Evolutionary conservation across 2,797 vertebrate genomes (phyloP).

Genomic region (Gorsachius magnificus): DNA sequence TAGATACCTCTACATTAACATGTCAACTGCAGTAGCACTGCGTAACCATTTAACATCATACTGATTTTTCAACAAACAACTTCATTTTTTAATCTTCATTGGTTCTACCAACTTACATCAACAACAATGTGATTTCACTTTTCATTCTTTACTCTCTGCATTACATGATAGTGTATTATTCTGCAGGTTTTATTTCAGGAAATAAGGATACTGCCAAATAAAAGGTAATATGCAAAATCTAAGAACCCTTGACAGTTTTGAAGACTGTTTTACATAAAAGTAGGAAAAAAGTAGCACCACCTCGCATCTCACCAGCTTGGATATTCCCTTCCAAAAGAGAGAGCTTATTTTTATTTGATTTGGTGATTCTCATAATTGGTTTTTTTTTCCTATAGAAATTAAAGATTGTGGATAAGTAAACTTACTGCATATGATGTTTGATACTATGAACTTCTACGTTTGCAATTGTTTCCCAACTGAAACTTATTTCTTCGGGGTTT

Average conservation of each 20-base stretch:
- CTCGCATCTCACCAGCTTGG: background rate
- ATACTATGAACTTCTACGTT: background rate
- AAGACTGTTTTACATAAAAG: background rate
- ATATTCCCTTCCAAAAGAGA: background rate
- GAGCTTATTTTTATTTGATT: background rate
- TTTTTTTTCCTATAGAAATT: background rate
- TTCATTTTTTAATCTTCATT: background rate
- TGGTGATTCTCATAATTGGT: background rate
- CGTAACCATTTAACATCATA: background rate
- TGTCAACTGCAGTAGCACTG: background rate
- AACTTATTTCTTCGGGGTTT: background rate
- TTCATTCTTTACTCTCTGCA: background rate
- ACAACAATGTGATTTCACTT: background rate
- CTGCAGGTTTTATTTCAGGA: background rate
- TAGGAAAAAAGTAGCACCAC: background rate
- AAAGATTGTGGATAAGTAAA: background rate
- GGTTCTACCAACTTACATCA: background rate
- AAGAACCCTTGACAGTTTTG: background rate
- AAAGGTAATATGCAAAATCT: background rate
- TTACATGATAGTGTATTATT: background rate
- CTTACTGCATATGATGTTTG: background rate
- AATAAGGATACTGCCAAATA: background rate
- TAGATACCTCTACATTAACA: background rate
- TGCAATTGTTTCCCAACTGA: background rate
- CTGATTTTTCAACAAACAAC: background rate